Conservation (phyloP, 2,113 vertebrate species). For the Conger conger region DNA sequence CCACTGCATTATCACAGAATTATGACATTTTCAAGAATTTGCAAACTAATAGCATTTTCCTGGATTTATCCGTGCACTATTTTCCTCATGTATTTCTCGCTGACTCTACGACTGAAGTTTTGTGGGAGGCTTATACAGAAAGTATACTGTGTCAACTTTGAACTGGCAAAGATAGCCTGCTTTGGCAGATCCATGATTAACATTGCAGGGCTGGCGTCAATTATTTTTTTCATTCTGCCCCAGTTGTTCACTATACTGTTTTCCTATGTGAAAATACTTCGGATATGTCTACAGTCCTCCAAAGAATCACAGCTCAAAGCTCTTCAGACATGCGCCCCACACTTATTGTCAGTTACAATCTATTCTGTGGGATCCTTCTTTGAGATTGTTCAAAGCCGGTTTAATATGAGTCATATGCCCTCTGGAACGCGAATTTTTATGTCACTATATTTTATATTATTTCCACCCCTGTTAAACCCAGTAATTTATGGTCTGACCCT, state of each 20-base stretch:
- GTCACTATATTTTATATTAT: constrained; percentile 28
- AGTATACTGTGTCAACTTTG: constrained; percentile 52
- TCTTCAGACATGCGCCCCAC: constrained; percentile 20
- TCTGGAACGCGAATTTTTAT: constrained; percentile 7
- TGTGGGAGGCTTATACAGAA: constrained; percentile 53
- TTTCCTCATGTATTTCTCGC: constrained; percentile 17
- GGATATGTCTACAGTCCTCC: constrained; percentile 19
- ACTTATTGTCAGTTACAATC: constrained; percentile 9
- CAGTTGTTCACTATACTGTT: constrained; percentile 13
- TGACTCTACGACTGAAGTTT: constrained; percentile 36
- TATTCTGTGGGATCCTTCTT: constrained; percentile 9
- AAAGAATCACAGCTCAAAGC: constrained; percentile 16
- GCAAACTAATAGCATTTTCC: background rate
- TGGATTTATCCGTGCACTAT: constrained; percentile 38
- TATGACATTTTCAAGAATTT: constrained; percentile 39
- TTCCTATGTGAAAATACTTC: constrained; percentile 23
- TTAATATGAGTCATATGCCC: constrained; percentile 10
- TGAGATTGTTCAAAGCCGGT: constrained; percentile 27
- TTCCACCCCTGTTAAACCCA: constrained; percentile 27
- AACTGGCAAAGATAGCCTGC: constrained; percentile 55
- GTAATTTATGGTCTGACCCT: constrained; percentile 21
- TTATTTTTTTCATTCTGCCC: constrained; percentile 4
- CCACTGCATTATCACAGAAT: constrained; percentile 47
- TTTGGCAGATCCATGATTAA: constrained; percentile 46
- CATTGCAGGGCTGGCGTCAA: constrained; percentile 33